A percentile compares a stretch with the other conserved stretches of the same genome.
Evolutionary conservation across 2,888 invertebrate species (phyloP).

Genomic region (Dryocosmus kuriphilus): DNA sequence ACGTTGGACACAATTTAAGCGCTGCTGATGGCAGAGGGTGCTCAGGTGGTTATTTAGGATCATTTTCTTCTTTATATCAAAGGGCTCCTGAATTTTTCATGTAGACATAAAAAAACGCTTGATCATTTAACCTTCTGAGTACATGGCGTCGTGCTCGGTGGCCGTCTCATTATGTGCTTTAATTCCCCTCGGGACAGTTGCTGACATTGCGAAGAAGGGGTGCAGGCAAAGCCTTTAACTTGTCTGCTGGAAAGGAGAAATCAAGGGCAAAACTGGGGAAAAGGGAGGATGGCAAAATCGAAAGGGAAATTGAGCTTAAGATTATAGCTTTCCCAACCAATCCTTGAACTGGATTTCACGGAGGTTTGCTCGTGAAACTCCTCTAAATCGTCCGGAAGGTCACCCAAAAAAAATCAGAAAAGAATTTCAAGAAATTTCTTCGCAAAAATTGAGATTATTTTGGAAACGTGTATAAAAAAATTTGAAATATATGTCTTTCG

Average conservation of each 20-base stretch:
- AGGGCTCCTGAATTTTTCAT: slow-evolving; percentile 22
- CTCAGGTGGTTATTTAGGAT: slow-evolving; percentile 6
- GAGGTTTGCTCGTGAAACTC: slow-evolving; percentile 16
- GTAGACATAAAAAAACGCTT: slow-evolving; percentile 26
- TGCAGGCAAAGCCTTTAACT: neutral
- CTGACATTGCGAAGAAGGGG: slow-evolving; percentile 35
- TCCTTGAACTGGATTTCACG: slow-evolving; percentile 32
- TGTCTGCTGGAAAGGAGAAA: slow-evolving; percentile 20
- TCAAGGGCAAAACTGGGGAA: slow-evolving; percentile 46
- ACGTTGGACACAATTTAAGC: neutral
- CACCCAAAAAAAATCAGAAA: slow-evolving; percentile 21
- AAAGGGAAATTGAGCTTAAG: slow-evolving; percentile 59
- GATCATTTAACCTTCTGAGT: slow-evolving; percentile 38
- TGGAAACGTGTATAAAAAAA: neutral
- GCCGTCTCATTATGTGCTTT: slow-evolving; percentile 37
- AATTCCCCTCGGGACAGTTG: slow-evolving; percentile 41
- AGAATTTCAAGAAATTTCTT: slow-evolving; percentile 34
- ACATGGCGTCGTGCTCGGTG: slow-evolving; percentile 20
- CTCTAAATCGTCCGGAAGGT: slow-evolving; percentile 9
- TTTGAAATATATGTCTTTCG: no score
- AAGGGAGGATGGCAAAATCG: slow-evolving; percentile 52
- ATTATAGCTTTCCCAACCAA: slow-evolving; percentile 23
- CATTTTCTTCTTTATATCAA: slow-evolving; percentile 13
- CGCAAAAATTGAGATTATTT: neutral
- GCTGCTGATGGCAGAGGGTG: slow-evolving; percentile 16